Evolutionary conservation across 2,113 vertebrate species (phyloP).

Genomic region (Albula glossodonta): DNA sequence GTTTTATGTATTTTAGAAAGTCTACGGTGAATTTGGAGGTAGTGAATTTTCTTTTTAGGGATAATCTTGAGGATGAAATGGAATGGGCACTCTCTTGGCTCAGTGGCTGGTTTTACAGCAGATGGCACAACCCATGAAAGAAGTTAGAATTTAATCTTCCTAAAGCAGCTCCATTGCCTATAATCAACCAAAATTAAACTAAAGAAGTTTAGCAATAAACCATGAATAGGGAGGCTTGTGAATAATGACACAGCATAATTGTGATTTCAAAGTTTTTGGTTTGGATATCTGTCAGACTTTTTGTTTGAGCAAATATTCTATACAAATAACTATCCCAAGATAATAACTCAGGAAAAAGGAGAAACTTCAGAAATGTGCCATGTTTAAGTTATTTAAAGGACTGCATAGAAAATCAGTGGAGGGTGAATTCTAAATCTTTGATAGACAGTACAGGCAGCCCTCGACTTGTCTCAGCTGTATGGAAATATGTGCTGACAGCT

Average conservation of each 20-base stretch:
- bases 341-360: too few species aligned
- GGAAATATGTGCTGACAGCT: too few species aligned
- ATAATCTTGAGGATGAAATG: constrained; percentile 33
- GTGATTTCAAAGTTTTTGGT: constrained; percentile 47
- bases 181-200: constrained; percentile 50
- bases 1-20: background rate
- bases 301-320: constrained; percentile 38
- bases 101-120: constrained; percentile 19
- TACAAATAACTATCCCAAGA: background rate
- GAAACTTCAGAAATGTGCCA: too few species aligned
- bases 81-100: background rate
- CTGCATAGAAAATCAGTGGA: too few species aligned
- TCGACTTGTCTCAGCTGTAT: too few species aligned
- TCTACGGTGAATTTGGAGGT: background rate
- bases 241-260: constrained; percentile 50
- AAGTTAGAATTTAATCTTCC: constrained; percentile 50
- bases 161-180: too few species aligned
- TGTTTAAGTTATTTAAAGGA: too few species aligned
- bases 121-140: constrained; percentile 17
- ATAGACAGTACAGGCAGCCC: too few species aligned
- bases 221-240: constrained; percentile 47
- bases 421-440: too few species aligned
- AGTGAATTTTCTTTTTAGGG: background rate
- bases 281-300: constrained; percentile 36
- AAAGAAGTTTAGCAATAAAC: constrained; percentile 43